Evolutionary conservation across 2,888 invertebrate species (phyloP).

Genomic region (Spodoptera exigua): DNA sequence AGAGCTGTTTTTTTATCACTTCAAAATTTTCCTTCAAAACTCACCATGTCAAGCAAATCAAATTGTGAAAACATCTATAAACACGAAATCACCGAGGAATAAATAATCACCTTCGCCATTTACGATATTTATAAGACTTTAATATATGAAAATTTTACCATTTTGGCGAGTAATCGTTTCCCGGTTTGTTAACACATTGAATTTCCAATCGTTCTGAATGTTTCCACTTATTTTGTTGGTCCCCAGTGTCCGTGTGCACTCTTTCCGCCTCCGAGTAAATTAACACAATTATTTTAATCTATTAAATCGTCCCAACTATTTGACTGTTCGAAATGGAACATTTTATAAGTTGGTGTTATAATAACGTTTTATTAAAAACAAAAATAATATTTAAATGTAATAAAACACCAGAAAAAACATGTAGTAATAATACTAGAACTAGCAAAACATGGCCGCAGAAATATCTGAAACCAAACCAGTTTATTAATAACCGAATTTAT

Average conservation of each 20-base stretch:
- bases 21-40: no score
- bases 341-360: no score
- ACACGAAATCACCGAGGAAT: neutral
- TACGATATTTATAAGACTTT: conserved; percentile 10
- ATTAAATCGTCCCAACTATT: neutral
- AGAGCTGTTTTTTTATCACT: no score
- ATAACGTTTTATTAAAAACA: no score
- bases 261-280: conserved; percentile 24
- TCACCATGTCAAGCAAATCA: no score
- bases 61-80: neutral
- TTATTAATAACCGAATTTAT: conserved; percentile 19
- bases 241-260: conserved; percentile 12
- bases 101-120: conserved; percentile 1
- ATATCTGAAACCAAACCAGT: neutral
- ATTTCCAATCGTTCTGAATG: conserved; percentile 15
- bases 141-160: conserved; percentile 10
- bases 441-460: neutral
- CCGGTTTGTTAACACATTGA: conserved; percentile 16
- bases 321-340: no score
- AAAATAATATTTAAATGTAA: no score
- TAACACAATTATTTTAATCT: conserved; percentile 40
- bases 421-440: neutral
- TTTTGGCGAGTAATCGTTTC: conserved; percentile 33
- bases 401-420: neutral
- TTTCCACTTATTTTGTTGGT: neutral